These are phyloP conservation scores for Leucophenga maculata DNA, from an alignment of 2,888 invertebrate genomes.

Conservation along the genomic window DNA sequence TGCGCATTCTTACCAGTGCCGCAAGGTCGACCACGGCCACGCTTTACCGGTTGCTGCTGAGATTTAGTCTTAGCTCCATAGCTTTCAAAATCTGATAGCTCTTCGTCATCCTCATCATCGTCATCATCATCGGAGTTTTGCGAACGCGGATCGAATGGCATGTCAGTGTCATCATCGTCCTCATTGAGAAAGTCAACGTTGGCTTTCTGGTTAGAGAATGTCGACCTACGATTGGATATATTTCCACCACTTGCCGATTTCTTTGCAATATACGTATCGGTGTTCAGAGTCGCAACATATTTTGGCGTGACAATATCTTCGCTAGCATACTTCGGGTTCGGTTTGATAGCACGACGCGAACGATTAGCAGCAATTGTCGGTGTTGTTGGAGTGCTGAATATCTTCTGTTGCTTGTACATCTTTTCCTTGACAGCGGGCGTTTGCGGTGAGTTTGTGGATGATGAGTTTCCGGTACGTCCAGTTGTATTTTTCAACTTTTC, in stretches of 20 bases:
- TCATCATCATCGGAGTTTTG: conserved; percentile 55
- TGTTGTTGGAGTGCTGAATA: conserved; percentile 43
- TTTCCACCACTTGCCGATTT: conserved; percentile 22
- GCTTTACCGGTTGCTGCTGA: conserved; percentile 33
- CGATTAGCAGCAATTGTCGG: conserved; percentile 69
- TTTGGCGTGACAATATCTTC: conserved; percentile 69
- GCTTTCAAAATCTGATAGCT: conserved; percentile 40
- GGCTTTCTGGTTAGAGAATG: conserved; percentile 44
- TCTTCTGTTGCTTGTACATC: conserved; percentile 50
- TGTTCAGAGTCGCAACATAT: conserved; percentile 47
- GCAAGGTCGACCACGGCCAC: conserved; percentile 56
- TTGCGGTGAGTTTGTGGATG: conserved; percentile 13
- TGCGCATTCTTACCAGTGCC: conserved; percentile 1
- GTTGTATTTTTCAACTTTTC: neutral
- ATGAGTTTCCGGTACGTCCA: conserved; percentile 20
- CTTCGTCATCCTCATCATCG: conserved; percentile 55
- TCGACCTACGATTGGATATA: conserved; percentile 3
- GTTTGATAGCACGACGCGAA: conserved; percentile 70
- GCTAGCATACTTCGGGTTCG: conserved; percentile 71
- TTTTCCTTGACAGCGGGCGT: conserved; percentile 27
- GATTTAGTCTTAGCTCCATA: neutral
- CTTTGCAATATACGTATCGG: conserved; percentile 33
- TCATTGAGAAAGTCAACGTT: conserved; percentile 51
- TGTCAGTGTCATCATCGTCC: conserved; percentile 54
- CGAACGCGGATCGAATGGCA: conserved; percentile 54